A percentile compares a stretch with the other conserved stretches of the same genome.
These are phyloP conservation scores for Epinephelus fuscoguttatus DNA, from an alignment of 2,113 vertebrate species.

Conservation along the genomic window DNA sequence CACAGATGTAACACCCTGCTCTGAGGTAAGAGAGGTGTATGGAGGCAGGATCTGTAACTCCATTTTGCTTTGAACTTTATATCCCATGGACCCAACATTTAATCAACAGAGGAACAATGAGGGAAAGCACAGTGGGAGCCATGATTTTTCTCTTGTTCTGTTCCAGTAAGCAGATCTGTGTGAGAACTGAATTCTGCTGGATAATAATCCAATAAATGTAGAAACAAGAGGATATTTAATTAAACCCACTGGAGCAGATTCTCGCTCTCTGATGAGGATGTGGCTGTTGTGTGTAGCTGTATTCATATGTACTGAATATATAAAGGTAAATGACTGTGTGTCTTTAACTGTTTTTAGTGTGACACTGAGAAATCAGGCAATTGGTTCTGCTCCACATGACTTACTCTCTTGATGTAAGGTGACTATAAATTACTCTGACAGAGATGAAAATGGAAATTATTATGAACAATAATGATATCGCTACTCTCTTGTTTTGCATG, in stretches of 20 bases:
- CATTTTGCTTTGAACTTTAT: slow-evolving; percentile 15
- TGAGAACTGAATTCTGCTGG: slow-evolving; percentile 26
- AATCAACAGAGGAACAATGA: not conserved
- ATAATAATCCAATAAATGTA: slow-evolving; percentile 17
- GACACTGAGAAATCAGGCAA: not conserved
- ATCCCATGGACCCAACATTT: not conserved
- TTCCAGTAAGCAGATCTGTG: slow-evolving; percentile 21
- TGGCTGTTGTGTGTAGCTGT: not conserved
- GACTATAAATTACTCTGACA: not conserved
- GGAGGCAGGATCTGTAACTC: not conserved
- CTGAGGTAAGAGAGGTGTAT: not conserved
- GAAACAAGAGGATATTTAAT: slow-evolving; percentile 41
- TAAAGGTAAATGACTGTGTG: too few species aligned
- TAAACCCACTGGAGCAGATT: slow-evolving; percentile 37
- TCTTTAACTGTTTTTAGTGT: slow-evolving; percentile 15
- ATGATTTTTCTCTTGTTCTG: not conserved
- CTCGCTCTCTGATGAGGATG: not conserved
- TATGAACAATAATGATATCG: not conserved
- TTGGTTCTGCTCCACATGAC: slow-evolving; percentile 19
- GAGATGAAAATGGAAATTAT: slow-evolving; percentile 2
- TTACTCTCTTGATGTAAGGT: not conserved
- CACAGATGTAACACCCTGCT: not conserved
- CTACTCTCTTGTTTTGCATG: not conserved
- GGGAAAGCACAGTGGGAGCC: not conserved
- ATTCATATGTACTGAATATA: not conserved